Base-by-base conservation (phyloP, 53 echinoderm and acorn worm genomes). In the Holothuria scabra region DNA sequence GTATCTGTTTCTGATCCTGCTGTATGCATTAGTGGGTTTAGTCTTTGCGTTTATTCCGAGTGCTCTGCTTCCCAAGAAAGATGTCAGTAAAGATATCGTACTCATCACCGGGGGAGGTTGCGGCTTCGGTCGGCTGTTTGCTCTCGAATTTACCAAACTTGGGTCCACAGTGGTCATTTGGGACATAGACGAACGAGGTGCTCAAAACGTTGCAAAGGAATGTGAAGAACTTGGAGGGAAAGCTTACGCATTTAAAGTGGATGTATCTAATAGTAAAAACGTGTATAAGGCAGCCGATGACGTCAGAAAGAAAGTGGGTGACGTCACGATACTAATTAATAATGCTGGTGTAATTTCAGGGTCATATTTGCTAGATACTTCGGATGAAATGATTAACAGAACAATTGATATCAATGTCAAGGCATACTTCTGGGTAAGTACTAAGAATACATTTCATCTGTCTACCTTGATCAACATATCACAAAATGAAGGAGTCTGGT, bases 21-120 rank as follows among this genome's bases (percentile, higher is more conserved):
- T 68, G 71, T 80, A 79, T 63, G 84, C 85, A 58, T 71, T 92
- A 52, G 34, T 84, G 8, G 80, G 84, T 1, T 82, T 89, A 38
- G 12, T 89, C 13, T 32, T 76, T 38, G 55, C 76, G 31, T 79
- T 86, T 72, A 84, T 87, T 37, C 92, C 92, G 21, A 44, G n/a
- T n/a, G 55, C 59, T 24, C 65, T 84, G 38, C 84, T 65, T 0
- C 79, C 85, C 3, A 64, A 83, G 80, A 96, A 96, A 64, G 92
- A 96, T 74, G 93, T 96, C 56, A 66, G 80, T 28, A 87, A 84
- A 55, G 96, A 96, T 25, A 84, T 96, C 57, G 93, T 93, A 16
- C 92, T 96, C n/a, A 76, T 96, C 34, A 96, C 96, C 25, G 96
- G 96, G 20, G 90, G 70, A 11, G 96, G 96, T 14, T 59, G 56